Conservation (phyloP, 1,140 invertebrate genomes). For the Ladona fulva region DNA sequence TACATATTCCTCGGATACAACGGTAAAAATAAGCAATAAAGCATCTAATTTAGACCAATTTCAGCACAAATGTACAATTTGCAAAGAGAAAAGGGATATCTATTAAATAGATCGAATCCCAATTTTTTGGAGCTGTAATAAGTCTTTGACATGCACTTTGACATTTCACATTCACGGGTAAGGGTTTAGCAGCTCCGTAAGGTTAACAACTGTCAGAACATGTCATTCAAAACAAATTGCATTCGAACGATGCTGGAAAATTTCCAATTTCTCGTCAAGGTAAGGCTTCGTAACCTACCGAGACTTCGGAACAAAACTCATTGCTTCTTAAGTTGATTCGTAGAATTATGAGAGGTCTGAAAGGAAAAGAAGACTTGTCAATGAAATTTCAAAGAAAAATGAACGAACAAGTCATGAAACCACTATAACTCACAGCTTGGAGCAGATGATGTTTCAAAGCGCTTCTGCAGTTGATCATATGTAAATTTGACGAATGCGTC, state of each 20-base stretch:
- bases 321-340: neutral
- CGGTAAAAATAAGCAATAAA: neutral
- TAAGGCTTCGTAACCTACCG: neutral
- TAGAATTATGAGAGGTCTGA: neutral
- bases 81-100: neutral
- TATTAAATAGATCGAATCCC: conserved; percentile 2
- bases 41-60: neutral
- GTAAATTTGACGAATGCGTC: conserved; percentile 97
- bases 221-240: neutral
- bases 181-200: neutral
- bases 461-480: conserved; percentile 88
- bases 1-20: neutral
- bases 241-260: neutral
- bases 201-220: neutral
- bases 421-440: conserved; percentile 52
- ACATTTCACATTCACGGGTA: neutral
- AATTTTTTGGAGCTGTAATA: neutral
- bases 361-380: neutral
- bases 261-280: neutral
- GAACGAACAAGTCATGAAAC: too few species aligned
- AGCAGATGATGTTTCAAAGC: conserved; percentile 57
- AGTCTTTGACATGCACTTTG: neutral
- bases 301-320: neutral
- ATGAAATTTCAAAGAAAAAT: neutral
- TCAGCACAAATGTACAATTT: neutral